Evolutionary conservation across 30 jellyfish, hydroid and myxozoan genomes (phyloP).

Genomic region (Cassiopea andromeda): DNA sequence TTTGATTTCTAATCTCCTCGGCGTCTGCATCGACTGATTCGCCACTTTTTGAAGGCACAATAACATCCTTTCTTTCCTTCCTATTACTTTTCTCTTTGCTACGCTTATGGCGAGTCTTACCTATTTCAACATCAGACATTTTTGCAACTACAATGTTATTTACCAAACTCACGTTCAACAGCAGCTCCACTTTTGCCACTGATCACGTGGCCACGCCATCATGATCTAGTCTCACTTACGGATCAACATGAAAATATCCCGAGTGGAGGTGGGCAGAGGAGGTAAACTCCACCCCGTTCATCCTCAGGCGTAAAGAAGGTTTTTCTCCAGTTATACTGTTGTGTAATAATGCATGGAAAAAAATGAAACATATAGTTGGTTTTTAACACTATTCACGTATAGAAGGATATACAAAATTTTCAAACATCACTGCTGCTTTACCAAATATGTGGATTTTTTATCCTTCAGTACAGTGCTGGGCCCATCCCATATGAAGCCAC

Average conservation of each 20-base stretch:
- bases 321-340: too few species aligned
- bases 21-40: background rate
- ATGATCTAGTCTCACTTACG: background rate
- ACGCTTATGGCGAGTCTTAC: background rate
- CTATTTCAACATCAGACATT: background rate
- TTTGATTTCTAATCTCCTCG: background rate
- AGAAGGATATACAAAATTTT: too few species aligned
- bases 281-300: too few species aligned
- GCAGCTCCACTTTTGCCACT: background rate
- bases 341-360: too few species aligned
- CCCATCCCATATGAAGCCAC: too few species aligned
- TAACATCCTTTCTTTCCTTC: slow-evolving; percentile 4
- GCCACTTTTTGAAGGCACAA: background rate
- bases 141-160: background rate
- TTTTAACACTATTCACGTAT: too few species aligned
- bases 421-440: too few species aligned
- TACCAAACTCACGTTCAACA: background rate
- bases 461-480: too few species aligned
- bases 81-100: background rate
- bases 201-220: background rate
- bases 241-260: background rate
- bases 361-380: too few species aligned
- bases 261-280: too few species aligned
- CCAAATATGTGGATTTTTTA: too few species aligned
- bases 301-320: too few species aligned